These are phyloP conservation scores for Drosophila subobscura DNA, from an alignment of 1,140 invertebrate species.

Conservation along the genomic window DNA sequence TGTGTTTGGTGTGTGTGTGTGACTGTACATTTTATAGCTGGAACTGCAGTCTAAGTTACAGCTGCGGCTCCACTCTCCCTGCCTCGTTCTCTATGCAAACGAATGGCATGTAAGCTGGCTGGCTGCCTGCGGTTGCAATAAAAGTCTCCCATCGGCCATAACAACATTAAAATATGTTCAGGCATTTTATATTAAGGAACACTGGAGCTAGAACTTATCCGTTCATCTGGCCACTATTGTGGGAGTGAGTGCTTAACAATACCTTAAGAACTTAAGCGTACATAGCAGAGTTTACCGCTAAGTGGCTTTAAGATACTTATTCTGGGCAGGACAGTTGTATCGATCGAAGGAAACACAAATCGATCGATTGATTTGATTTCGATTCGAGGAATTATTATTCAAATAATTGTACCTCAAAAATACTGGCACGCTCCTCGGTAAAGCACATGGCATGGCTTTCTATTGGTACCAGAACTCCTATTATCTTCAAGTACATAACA, in stretches of 20 bases:
- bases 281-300: too few relatives aligned
- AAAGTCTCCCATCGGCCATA: constrained; percentile 44
- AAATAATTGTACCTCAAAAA: too few relatives aligned
- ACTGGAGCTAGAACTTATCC: constrained; percentile 20
- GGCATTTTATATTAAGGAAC: constrained; percentile 36
- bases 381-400: too few relatives aligned
- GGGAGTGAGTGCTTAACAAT: too few relatives aligned
- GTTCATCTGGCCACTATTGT: too few relatives aligned
- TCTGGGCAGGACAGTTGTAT: too few relatives aligned
- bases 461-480: constrained; percentile 7
- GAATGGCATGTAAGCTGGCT: constrained; percentile 67
- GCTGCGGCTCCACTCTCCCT: constrained; percentile 28
- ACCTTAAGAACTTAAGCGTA: too few relatives aligned
- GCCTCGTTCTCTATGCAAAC: constrained; percentile 17
- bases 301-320: too few relatives aligned
- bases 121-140: constrained; percentile 62
- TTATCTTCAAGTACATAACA: constrained; percentile 51
- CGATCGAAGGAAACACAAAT: too few relatives aligned
- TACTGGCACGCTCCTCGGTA: too few relatives aligned
- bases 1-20: constrained; percentile 12
- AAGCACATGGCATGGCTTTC: not conserved
- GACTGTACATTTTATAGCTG: constrained; percentile 31
- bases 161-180: constrained; percentile 30
- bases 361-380: too few relatives aligned
- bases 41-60: constrained; percentile 50